phyloP scores from a whole-genome alignment of 2,797 vertebrate genomes.

The Apogon hyalosoma region DNA sequence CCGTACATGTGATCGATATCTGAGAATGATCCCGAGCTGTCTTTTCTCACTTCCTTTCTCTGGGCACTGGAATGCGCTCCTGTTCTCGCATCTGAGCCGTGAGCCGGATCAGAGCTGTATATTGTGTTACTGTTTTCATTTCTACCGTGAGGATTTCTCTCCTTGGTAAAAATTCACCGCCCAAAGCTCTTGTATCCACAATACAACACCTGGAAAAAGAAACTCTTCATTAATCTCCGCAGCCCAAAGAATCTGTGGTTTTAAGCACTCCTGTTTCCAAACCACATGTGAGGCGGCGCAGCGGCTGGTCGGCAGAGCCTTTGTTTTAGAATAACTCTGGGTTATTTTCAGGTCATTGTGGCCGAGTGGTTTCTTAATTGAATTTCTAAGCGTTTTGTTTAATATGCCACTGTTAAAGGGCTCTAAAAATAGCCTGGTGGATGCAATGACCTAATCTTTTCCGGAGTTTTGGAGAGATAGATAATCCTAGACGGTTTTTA shows the following conservation, averaged over 20 bases:
- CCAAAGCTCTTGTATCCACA: slow-evolving; percentile 88
- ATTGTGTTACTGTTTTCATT: slow-evolving; percentile 87
- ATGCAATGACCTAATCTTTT: slow-evolving; percentile 84
- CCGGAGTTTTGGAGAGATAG: slow-evolving; percentile 69
- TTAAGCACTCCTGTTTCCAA: slow-evolving; percentile 77
- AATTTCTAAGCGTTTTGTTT: slow-evolving; percentile 84
- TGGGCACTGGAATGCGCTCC: slow-evolving; percentile 57
- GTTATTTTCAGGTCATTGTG: slow-evolving; percentile 85
- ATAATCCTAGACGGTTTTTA: slow-evolving; percentile 70
- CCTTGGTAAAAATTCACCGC: slow-evolving; percentile 79
- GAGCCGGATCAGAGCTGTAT: slow-evolving; percentile 78
- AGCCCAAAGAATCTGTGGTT: slow-evolving; percentile 77
- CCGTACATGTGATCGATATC: slow-evolving; percentile 58
- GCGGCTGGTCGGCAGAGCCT: slow-evolving; percentile 67
- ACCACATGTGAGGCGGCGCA: slow-evolving; percentile 77
- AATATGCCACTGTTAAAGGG: slow-evolving; percentile 82
- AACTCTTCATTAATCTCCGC: slow-evolving; percentile 83
- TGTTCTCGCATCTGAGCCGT: slow-evolving; percentile 63
- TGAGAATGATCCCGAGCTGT: slow-evolving; percentile 23
- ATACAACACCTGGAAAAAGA: slow-evolving; percentile 89
- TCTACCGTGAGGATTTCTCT: slow-evolving; percentile 83
- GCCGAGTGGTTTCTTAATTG: slow-evolving; percentile 84
- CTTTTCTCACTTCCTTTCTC: slow-evolving; percentile 31
- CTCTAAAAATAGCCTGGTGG: slow-evolving; percentile 80
- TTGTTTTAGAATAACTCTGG: slow-evolving; percentile 79